Base-by-base conservation (phyloP, 2,888 invertebrate genomes). In the Microchrysa polita region DNA sequence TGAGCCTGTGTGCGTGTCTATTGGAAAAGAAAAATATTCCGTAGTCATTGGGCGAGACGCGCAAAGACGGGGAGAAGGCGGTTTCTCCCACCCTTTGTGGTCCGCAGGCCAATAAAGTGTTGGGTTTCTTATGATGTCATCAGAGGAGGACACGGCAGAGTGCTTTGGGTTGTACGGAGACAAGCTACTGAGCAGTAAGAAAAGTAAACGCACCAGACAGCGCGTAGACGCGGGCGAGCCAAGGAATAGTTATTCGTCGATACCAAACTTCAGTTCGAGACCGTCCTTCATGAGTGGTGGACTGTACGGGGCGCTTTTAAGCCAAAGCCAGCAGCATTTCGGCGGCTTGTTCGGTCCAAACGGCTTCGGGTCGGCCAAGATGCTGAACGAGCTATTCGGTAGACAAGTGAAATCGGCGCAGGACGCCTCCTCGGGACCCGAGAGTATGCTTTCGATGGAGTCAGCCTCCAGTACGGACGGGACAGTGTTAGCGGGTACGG, bases 141-240 rank as follows among this genome's bases (percentile, higher is more conserved):
- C 94, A 92, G 94, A 94, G 92, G 94, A 94, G 93, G 94, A 94
- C 92, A 92, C 93, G 90, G 93, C 93, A 90, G 93, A 92, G 89
- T 91, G 91, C 90, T 93, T 93, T 91, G 93, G 93, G 90, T 93
- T 94, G 93, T 94, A 92, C 90, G 92, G 93, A 92, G 93, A 92
- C 90, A 92, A 91, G 88, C 92, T 93, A 88, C 90, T 93, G 90
- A 52, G 16, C 34, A 52, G 52, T 18, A 94, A 93, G 92, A 93
- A 93, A 90, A 91, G 92, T 87, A 95, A 94, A 89, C 92, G 95
- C 88, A 93, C 93, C 88, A 91, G 95, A 90, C 95, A 95, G 91
- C 93, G 95, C 88, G 95, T 95, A 89, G 95, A 95, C 93, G 95
- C 95, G 89, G 95, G 95, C 83, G 95, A 96, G 89, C 93, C 93